Conservation (phyloP, 2,113 vertebrate species). For the Ardeotis arabs region DNA sequence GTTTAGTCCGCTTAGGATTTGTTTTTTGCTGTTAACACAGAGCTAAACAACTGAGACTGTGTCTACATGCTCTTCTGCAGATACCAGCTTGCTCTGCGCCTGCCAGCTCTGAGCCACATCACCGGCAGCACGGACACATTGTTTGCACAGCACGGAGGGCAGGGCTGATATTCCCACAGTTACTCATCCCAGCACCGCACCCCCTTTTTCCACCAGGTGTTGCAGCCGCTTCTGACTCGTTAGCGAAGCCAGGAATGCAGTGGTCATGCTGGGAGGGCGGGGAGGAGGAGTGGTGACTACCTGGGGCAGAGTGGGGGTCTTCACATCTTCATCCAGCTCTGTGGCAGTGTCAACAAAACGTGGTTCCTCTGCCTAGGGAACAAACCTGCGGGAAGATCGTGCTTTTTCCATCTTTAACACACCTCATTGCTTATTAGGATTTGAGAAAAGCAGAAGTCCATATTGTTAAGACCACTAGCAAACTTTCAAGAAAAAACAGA, state of each 20-base stretch:
- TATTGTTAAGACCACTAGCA: neutral
- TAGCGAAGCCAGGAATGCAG: neutral
- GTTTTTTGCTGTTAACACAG: neutral
- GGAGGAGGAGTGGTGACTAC: neutral
- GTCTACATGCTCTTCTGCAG: neutral
- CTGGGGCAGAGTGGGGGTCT: neutral
- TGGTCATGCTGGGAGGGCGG: neutral
- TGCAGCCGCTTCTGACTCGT: neutral
- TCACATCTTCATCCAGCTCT: neutral
- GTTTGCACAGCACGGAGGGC: neutral
- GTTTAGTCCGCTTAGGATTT: constrained; percentile 39
- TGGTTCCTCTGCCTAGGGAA: neutral
- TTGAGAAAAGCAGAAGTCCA: neutral
- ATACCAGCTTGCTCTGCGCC: neutral
- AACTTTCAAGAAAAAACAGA: neutral
- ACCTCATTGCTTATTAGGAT: neutral
- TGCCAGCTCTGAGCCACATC: neutral
- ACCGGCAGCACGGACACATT: neutral
- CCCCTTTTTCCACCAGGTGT: neutral
- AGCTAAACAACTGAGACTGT: neutral
- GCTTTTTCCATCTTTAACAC: neutral
- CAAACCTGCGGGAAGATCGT: accelerated
- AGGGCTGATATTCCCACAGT: neutral
- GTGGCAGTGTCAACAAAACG: accelerated
- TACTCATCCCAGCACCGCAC: neutral